Base-by-base conservation (phyloP, 2,888 invertebrate genomes). In the Drosophila fulvimacula region DNA sequence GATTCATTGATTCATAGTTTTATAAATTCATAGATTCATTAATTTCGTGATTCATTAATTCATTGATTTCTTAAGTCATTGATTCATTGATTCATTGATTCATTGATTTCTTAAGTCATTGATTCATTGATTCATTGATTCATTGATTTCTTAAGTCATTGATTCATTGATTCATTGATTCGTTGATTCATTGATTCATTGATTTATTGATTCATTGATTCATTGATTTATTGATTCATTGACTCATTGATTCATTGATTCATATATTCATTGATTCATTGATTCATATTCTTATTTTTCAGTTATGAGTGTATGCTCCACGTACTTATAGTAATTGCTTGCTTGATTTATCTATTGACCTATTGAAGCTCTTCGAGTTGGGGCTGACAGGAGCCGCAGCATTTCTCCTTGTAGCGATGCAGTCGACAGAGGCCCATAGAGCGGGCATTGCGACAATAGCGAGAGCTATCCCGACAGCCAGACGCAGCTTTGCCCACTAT, bases 391-490 rank as follows among this genome's bases (percentile, higher is more conserved):
- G 97, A 96, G 84, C 95, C 95, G 94, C 98, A 98, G 93, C 98
- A 98, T 91, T 96, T 97, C 90, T 95, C 95, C 91, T 95, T 95
- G 93, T 97, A 98, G 42, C 96, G 95, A 85, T 95, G 94, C 80
- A 97, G 94, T 58, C 96, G 95, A 93, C 98, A 98, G 94, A 98
- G 94, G 90, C 97, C 97, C 96, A 98, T 96, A 59, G 95, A 94
- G 81, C 96, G 96, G 24, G 97, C 97, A 90, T 97, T 97, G 87
- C 95, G 95, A 93, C 98, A 98, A 92, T 96, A 96, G 81, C 95
- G 95, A 52, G 97, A 97, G 46, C 95, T 94, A 92, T 97, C 97
- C 87, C 95, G 95, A 93, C 97, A 97, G 19, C 63, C 66, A 17
- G 48, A 10, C 24, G 72, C 59, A 34, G 75, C 11, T 21, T 55